Evolutionary conservation across 2,113 vertebrate species (phyloP), one percentile per base, ranked within the genome.

Genomic region (Chionis minor): DNA sequence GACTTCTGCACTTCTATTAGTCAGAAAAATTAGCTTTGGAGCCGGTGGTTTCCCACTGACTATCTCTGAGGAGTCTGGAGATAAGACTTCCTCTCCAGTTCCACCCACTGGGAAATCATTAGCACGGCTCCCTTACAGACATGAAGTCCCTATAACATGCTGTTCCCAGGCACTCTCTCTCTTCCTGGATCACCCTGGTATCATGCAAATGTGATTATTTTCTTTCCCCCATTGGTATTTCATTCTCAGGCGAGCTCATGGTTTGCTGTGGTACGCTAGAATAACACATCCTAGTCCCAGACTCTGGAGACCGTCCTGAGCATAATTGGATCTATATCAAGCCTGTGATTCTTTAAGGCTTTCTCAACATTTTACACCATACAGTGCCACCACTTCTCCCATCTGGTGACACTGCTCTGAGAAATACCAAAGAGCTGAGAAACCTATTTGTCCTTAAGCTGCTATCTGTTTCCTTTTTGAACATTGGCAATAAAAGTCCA

Each of bases 21-120:
- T 96, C 85, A 95, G 65, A 94, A 93, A 96, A 94, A 96, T 79
- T 52, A 90, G 52, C 86, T 94, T 56, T 81, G 90, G 91, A 96
- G 80, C 27, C 2, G 0, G 69, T 88, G 86, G 79, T 96, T 96
- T 96, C 95, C 95, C 92, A 90, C 91, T 91, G 91, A 82, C 83
- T 93, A 54, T 94, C 92, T 82, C 90, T 52, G 82, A 96, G 82
- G 61, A 93, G 90, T 86, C 90, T 95, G 88, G 80, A 96, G 96
- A 96, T 93, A 93, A 94, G 94, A 47, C 75, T 96, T 97, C 88
- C 88, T 94, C 77, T 93, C 69, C 86, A 84, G 80, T 94, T 95
- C 95, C 94, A 94, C 95, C 94, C 92, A 93, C 94, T 44, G 83
- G 86, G 95, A 96, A 96, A 91, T 94, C 83, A 92, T 94, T 94